Conservation (phyloP, 1,140 invertebrate genomes). For the Battus philenor region DNA sequence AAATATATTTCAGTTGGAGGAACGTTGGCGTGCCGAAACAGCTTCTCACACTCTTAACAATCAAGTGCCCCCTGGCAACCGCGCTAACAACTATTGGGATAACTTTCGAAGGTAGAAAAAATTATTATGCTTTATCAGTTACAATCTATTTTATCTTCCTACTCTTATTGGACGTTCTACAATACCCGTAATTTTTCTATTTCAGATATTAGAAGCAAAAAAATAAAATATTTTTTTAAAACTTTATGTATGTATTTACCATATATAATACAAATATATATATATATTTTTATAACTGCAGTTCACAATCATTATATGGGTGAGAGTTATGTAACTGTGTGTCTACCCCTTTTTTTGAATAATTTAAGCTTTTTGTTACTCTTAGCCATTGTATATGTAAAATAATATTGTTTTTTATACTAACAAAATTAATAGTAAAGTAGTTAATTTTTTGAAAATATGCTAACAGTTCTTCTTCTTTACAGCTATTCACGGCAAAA, state of each 20-base stretch:
- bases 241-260: slow-evolving; percentile 19
- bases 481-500: slow-evolving; percentile 90
- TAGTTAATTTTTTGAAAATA: background rate
- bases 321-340: slow-evolving; percentile 42
- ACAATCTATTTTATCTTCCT: slow-evolving; percentile 1
- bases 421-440: slow-evolving; percentile 13
- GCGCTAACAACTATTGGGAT: slow-evolving; percentile 94
- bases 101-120: slow-evolving; percentile 88
- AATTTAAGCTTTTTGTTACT: no score
- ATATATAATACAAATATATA: slow-evolving; percentile 32
- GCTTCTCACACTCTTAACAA: slow-evolving; percentile 82
- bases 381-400: no score
- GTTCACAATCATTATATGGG: slow-evolving; percentile 28
- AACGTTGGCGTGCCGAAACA: slow-evolving; percentile 61
- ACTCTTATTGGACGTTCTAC: slow-evolving; percentile 16
- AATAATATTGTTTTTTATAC: no score
- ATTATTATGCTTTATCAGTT: background rate
- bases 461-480: slow-evolving; percentile 19
- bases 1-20: slow-evolving; percentile 45
- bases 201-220: slow-evolving; percentile 58
- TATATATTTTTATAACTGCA: slow-evolving; percentile 26
- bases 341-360: slow-evolving; percentile 2
- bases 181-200: slow-evolving; percentile 43
- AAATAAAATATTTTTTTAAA: background rate
- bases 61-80: slow-evolving; percentile 90